Percentiles rank a stretch among this genome's conserved stretches.
Conservation (phyloP, 2,888 invertebrate genomes). For the Belgica antarctica region DNA sequence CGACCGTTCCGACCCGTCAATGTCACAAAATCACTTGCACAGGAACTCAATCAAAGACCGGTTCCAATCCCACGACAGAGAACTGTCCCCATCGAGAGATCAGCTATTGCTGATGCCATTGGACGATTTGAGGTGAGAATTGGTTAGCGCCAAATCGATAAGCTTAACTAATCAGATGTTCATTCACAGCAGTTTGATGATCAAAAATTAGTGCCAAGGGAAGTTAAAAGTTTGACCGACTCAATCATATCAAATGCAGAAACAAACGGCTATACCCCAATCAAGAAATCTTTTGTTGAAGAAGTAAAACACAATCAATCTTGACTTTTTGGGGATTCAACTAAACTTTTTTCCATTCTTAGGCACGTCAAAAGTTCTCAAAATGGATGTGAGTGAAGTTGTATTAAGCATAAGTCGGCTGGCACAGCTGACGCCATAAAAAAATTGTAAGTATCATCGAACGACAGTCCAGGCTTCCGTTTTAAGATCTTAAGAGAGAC, state of each 20-base stretch:
- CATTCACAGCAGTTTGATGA: constrained; percentile 7
- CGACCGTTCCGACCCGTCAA: constrained; percentile 29
- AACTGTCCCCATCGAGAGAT: constrained; percentile 39
- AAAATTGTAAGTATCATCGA: background rate
- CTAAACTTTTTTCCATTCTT: background rate
- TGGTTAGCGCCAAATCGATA: background rate
- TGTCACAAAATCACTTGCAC: constrained; percentile 26
- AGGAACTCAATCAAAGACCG: constrained; percentile 32
- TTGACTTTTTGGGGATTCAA: background rate
- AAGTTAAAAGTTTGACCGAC: constrained; percentile 35
- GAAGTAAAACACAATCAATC: constrained; percentile 19
- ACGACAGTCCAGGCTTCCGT: background rate
- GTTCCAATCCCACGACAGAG: constrained; percentile 24
- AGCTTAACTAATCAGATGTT: background rate
- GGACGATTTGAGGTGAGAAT: constrained; percentile 31
- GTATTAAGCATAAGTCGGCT: background rate
- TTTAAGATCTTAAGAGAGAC: background rate
- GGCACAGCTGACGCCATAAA: too few species aligned
- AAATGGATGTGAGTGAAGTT: constrained; percentile 25
- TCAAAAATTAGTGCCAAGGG: constrained; percentile 18
- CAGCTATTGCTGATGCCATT: constrained; percentile 38
- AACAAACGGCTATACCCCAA: constrained; percentile 28
- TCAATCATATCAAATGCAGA: constrained; percentile 37
- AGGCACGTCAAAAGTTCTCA: constrained; percentile 39
- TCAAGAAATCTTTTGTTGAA: constrained; percentile 39